Percentiles rank a stretch among this genome's conserved stretches.
phyloP scores from a whole-genome alignment of 2,888 invertebrate genomes.

The Aromia moschata region DNA sequence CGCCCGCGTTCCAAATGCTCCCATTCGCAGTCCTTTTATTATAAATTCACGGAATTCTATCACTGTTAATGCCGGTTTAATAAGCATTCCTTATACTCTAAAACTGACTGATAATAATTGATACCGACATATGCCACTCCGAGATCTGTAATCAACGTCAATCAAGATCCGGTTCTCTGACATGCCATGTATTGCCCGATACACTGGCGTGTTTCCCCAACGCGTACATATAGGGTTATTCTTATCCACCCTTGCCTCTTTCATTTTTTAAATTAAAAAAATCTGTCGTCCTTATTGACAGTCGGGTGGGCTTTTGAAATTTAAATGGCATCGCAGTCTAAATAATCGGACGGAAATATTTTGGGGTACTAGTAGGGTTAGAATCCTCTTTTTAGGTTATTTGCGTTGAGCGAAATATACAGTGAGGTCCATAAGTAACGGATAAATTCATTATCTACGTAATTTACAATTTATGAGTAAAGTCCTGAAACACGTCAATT shows the following conservation, averaged over 20 bases:
- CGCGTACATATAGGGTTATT: slow-evolving; percentile 46
- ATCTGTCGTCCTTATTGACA: slow-evolving; percentile 45
- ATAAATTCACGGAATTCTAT: neutral
- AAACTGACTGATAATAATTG: slow-evolving; percentile 42
- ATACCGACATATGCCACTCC: slow-evolving; percentile 42
- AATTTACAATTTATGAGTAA: too few relatives aligned
- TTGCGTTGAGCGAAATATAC: too few relatives aligned
- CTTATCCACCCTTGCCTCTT: slow-evolving; percentile 44
- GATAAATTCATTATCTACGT: too few relatives aligned
- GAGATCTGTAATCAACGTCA: slow-evolving; percentile 52
- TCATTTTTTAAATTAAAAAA: slow-evolving; percentile 48
- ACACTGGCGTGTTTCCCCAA: slow-evolving; percentile 47
- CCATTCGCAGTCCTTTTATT: too few relatives aligned
- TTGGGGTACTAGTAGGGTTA: neutral
- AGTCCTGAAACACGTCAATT: too few relatives aligned
- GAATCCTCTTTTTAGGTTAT: too few relatives aligned
- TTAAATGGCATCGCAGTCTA: neutral
- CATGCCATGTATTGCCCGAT: slow-evolving; percentile 40
- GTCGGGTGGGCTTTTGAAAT: slow-evolving; percentile 25
- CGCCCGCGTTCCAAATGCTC: too few relatives aligned
- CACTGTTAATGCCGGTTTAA: slow-evolving; percentile 7
- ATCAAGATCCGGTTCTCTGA: slow-evolving; percentile 46
- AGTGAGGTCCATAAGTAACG: too few relatives aligned
- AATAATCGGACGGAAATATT: neutral
- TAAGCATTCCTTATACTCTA: slow-evolving; percentile 3